phyloP scores from a whole-genome alignment of 2,888 invertebrate species.

The Drosophila mettleri region DNA sequence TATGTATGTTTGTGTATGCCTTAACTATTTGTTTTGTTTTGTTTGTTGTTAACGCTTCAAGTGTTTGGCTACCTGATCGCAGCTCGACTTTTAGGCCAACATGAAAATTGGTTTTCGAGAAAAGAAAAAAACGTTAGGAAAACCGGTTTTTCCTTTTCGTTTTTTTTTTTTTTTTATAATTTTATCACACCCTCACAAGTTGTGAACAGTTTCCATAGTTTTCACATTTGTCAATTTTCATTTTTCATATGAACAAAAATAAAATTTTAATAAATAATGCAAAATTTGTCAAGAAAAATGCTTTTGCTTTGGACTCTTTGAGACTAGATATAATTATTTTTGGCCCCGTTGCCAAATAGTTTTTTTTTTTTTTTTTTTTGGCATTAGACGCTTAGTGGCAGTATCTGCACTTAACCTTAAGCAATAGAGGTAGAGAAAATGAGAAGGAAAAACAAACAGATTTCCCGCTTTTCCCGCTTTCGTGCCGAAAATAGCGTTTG shows the following conservation, averaged over 20 bases:
- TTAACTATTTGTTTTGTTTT: not conserved
- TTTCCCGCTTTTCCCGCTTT: not conserved
- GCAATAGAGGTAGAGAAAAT: slow-evolving; percentile 29
- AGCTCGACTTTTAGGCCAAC: slow-evolving; percentile 38
- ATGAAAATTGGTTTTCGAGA: slow-evolving; percentile 28
- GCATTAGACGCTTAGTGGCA: slow-evolving; percentile 43
- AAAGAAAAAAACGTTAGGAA: slow-evolving; percentile 19
- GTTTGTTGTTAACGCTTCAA: slow-evolving; percentile 34
- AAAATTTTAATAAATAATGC: slow-evolving; percentile 48
- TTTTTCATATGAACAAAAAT: slow-evolving; percentile 5
- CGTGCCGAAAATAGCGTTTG: slow-evolving; percentile 57
- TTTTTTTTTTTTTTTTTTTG: too few species aligned
- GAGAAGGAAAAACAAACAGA: not conserved
- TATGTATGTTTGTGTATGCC: slow-evolving; percentile 2
- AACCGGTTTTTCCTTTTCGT: slow-evolving; percentile 41
- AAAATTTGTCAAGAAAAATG: slow-evolving; percentile 65
- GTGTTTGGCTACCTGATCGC: slow-evolving; percentile 42
- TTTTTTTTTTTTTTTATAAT: not conserved
- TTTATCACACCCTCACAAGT: slow-evolving; percentile 3
- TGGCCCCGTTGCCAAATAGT: slow-evolving; percentile 69
- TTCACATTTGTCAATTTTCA: slow-evolving; percentile 21
- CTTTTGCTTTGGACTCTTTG: slow-evolving; percentile 1
- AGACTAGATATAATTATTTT: slow-evolving; percentile 18
- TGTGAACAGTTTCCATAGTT: slow-evolving; percentile 41
- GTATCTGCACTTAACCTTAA: slow-evolving; percentile 73